Evolutionary conservation across 2,888 invertebrate species (phyloP).

Genomic region (Alviniconcha strummeri): DNA sequence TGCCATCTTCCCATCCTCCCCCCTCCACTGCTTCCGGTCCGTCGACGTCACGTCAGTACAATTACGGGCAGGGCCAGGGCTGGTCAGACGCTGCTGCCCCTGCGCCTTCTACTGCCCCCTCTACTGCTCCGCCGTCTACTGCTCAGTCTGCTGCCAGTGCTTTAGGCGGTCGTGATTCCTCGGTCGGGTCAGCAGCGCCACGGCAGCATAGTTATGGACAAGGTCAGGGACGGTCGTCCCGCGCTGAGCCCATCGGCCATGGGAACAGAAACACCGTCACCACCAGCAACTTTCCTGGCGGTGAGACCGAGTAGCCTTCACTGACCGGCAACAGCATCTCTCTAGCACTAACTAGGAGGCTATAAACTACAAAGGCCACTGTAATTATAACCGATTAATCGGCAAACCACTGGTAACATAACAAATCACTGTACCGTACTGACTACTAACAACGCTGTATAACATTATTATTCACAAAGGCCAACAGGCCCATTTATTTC

Average conservation of each 20-base stretch:
- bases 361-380: not conserved
- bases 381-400: not conserved
- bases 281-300: slow-evolving; percentile 1
- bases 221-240: slow-evolving; percentile 8
- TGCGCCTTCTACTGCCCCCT: not conserved
- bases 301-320: not conserved
- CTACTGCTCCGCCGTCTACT: not conserved
- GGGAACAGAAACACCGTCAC: not conserved
- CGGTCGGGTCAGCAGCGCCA: not conserved
- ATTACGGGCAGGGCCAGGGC: slow-evolving; percentile 14
- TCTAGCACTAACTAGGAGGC: no score
- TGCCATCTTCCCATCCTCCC: not conserved
- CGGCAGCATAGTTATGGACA: slow-evolving; percentile 8
- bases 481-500: not conserved
- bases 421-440: not conserved
- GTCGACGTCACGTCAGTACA: not conserved
- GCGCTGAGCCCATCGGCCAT: not conserved
- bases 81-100: not conserved
- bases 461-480: not conserved
- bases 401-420: not conserved
- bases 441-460: not conserved
- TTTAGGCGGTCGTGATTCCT: not conserved
- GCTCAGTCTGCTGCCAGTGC: not conserved
- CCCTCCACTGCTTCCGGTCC: not conserved
- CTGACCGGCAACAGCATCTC: no score